These are phyloP conservation scores for Xestia xanthographa DNA, from an alignment of 2,888 invertebrate genomes.

Conservation along the genomic window DNA sequence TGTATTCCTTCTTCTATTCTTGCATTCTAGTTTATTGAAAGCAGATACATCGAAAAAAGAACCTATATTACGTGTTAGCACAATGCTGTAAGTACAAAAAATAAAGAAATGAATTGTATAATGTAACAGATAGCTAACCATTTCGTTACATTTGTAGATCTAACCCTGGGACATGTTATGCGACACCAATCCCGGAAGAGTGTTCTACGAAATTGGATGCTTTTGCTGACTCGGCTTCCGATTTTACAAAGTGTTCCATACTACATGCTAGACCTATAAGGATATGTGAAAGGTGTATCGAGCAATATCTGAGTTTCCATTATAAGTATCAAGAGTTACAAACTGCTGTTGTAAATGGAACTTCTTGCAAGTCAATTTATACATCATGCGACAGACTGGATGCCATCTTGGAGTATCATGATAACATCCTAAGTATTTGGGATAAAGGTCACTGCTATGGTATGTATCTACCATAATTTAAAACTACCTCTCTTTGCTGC, in stretches of 20 bases:
- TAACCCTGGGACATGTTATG: slow-evolving; percentile 59
- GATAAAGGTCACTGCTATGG: slow-evolving; percentile 91
- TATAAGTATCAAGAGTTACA: slow-evolving; percentile 88
- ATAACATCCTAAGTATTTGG: slow-evolving; percentile 90
- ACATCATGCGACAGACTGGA: slow-evolving; percentile 92
- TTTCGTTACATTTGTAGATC: slow-evolving; percentile 68
- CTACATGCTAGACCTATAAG: slow-evolving; percentile 91
- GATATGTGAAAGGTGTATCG: slow-evolving; percentile 91
- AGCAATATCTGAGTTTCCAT: slow-evolving; percentile 87
- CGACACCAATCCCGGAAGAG: slow-evolving; percentile 67
- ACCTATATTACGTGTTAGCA: slow-evolving; percentile 14
- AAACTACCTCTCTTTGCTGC: neutral
- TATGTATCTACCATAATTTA: slow-evolving; percentile 64
- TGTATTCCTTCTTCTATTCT: slow-evolving; percentile 51
- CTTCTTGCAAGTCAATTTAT: slow-evolving; percentile 90
- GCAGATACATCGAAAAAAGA: slow-evolving; percentile 60
- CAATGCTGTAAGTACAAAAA: slow-evolving; percentile 33
- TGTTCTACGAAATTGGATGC: slow-evolving; percentile 79
- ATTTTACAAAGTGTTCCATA: slow-evolving; percentile 91
- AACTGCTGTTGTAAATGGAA: slow-evolving; percentile 84
- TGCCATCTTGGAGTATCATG: slow-evolving; percentile 90
- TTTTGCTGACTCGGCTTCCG: slow-evolving; percentile 90
- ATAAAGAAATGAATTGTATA: neutral
- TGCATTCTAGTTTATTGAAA: slow-evolving; percentile 57
- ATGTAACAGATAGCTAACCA: neutral